Base-by-base conservation (phyloP, 2,888 invertebrate genomes). In the Drosophila imparisetae region DNA sequence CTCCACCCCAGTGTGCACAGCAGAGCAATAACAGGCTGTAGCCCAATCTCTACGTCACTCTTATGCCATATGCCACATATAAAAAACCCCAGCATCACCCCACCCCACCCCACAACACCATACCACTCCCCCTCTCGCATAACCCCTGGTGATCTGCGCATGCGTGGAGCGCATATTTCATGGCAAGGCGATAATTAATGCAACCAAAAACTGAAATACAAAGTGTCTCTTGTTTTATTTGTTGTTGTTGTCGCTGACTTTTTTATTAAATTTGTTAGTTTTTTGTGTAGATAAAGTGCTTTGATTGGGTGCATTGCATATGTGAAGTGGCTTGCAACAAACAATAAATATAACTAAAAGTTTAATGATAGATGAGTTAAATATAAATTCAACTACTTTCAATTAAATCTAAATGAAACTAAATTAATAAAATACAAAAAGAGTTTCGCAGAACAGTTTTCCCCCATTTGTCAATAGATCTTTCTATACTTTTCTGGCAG, bases 151-250 rank as follows among this genome's bases (percentile, higher is more conserved):
- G 77, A 66, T 83, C 79, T 79, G 79, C 62, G 80, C 85, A 83
- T 89, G 86, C 81, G 83, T 83, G 85, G 85, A 78, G 80, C 89
- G 80, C 87, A 86, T 86, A 86, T 89, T 86, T 86, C 88, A 88
- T 88, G 89, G 85, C 85, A 75, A 85, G 89, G 86, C 89, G 89
- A 89, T 89, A 87, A 87, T 89, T 89, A 87, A 89, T 87, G 89
- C 87, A 89, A 61, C 85, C 89, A 83, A 89, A 83, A 83, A 78
- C 62, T 49, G 64, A 79, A 74, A 82, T 73, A 75, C 79, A 80
- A 85, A 87, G 77, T 88, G 86, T 55, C 72, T 75, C 82, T 59
- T 70, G 66, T 73, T 64, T 65, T 63, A 74, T 52, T 61, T 66
- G 52, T 49, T 58, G 36, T 53, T 54, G 52, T 59, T 60, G 52